Percentiles rank a stretch among this genome's conserved stretches.
These are phyloP conservation scores for Argyresthia goedartella DNA, from an alignment of 2,888 invertebrate genomes.

Conservation along the genomic window DNA sequence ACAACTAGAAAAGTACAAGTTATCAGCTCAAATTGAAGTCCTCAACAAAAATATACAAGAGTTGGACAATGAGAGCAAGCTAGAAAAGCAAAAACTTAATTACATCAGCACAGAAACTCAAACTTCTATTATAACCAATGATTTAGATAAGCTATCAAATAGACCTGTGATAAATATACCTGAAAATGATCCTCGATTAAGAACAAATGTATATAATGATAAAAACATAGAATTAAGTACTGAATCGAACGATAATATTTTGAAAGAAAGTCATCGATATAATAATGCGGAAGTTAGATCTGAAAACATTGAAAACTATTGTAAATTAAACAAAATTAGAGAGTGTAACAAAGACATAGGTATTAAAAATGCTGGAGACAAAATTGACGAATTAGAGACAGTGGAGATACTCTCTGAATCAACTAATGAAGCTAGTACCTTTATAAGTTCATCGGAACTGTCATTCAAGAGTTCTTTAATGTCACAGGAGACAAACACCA, in stretches of 20 bases:
- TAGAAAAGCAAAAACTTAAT: slow-evolving; percentile 21
- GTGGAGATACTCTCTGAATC: background rate
- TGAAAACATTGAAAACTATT: slow-evolving; percentile 65
- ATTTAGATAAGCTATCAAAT: slow-evolving; percentile 34
- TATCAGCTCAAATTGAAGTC: slow-evolving; percentile 41
- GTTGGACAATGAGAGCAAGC: slow-evolving; percentile 16
- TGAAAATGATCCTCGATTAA: slow-evolving; percentile 37
- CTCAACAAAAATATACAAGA: slow-evolving; percentile 45
- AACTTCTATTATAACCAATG: slow-evolving; percentile 28
- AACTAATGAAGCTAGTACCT: background rate
- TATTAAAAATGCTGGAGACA: slow-evolving; percentile 6
- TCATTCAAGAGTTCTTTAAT: slow-evolving; percentile 1
- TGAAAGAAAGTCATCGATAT: slow-evolving; percentile 27
- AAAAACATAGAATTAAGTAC: slow-evolving; percentile 49
- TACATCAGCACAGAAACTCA: slow-evolving; percentile 43
- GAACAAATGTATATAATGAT: slow-evolving; percentile 53
- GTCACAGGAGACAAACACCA: background rate
- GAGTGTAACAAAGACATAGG: slow-evolving; percentile 37
- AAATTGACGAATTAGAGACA: slow-evolving; percentile 6
- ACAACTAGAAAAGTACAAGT: slow-evolving; percentile 49
- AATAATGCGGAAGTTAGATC: slow-evolving; percentile 48
- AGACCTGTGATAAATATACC: slow-evolving; percentile 58
- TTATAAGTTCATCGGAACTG: background rate
- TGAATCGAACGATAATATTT: slow-evolving; percentile 14
- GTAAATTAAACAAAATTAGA: slow-evolving; percentile 66